Evolutionary conservation across 2,113 vertebrate species (phyloP).

Genomic region (Nicator chloris): DNA sequence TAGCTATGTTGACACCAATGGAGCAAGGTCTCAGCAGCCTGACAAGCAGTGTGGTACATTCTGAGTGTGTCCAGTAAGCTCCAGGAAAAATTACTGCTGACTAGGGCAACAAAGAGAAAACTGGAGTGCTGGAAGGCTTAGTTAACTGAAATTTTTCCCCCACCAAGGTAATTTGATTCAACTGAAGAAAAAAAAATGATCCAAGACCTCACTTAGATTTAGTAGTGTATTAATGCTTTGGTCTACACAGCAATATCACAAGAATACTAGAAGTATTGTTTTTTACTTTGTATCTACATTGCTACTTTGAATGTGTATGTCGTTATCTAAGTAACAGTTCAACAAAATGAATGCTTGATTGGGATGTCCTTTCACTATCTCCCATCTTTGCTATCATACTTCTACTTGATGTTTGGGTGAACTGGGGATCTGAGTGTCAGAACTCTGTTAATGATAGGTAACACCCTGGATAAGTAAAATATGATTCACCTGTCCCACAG

Average conservation of each 20-base stretch:
- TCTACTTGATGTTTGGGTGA: not conserved
- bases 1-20: not conserved
- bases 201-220: not conserved
- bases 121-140: not conserved
- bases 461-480: not conserved
- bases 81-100: not conserved
- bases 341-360: not conserved
- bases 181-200: too few relatives aligned
- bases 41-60: fast-evolving
- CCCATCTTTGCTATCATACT: not conserved
- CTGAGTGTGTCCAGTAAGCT: not conserved
- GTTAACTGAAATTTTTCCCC: not conserved
- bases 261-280: not conserved
- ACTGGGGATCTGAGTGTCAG: not conserved
- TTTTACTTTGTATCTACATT: not conserved
- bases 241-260: not conserved
- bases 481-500: not conserved
- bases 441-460: not conserved
- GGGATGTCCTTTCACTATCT: not conserved
- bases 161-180: not conserved
- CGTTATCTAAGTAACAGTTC: not conserved
- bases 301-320: not conserved
- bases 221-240: not conserved
- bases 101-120: not conserved
- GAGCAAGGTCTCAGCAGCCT: not conserved